A percentile compares a stretch with the other conserved stretches of the same genome.
phyloP scores from a whole-genome alignment of 1,140 invertebrate genomes.

The Triops cancriformis region DNA sequence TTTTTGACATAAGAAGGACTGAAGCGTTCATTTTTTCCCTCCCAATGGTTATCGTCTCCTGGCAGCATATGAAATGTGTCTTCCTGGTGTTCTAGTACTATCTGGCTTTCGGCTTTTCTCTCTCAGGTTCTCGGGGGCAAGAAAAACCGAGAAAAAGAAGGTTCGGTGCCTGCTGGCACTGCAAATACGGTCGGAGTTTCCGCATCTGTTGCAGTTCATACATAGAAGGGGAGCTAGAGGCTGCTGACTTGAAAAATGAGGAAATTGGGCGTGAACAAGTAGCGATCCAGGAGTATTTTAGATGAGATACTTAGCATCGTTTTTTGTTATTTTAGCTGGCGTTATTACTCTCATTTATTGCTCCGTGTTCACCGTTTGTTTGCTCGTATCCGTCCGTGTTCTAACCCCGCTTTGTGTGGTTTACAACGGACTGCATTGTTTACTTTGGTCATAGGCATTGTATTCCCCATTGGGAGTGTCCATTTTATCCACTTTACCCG shows the following conservation, averaged over 20 bases:
- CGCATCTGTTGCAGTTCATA: conserved; percentile 8
- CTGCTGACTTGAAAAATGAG: not conserved
- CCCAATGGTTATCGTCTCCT: not conserved
- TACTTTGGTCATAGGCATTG: not conserved
- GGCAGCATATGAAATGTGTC: not conserved
- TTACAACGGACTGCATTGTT: not conserved
- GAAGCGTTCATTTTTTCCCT: not conserved
- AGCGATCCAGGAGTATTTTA: not conserved
- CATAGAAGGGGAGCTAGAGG: not conserved
- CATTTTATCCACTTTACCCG: not conserved
- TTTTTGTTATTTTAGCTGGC: not conserved
- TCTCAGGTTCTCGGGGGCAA: not conserved
- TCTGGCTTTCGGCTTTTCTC: not conserved
- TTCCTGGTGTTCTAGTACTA: not conserved
- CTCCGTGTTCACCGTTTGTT: not conserved
- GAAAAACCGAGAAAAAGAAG: not conserved
- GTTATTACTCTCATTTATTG: not conserved
- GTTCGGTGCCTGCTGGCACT: not conserved
- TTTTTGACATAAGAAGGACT: not conserved
- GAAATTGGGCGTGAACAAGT: conserved; percentile 9
- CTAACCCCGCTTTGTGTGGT: not conserved
- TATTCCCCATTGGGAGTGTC: not conserved
- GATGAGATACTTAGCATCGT: not conserved
- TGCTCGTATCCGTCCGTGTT: not conserved
- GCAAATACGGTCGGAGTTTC: not conserved